Evolutionary conservation across 2,113 vertebrate genomes (phyloP).

Genomic region (Geococcyx californianus): DNA sequence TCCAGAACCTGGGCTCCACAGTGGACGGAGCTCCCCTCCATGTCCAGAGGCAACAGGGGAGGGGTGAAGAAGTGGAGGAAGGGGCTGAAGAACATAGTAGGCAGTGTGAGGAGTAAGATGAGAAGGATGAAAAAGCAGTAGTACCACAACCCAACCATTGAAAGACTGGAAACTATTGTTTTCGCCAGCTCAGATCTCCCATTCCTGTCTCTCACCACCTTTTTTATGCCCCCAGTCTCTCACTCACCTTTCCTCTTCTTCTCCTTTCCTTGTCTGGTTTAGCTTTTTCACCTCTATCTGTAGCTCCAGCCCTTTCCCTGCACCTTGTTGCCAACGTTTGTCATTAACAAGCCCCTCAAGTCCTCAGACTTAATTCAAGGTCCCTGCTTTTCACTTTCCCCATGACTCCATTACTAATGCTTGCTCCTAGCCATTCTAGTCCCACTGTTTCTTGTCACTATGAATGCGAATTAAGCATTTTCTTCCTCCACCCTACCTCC

Average conservation of each 20-base stretch:
- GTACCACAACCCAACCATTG: fast-evolving
- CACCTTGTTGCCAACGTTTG: not conserved
- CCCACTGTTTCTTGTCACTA: not conserved
- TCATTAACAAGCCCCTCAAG: not conserved
- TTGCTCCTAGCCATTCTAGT: not conserved
- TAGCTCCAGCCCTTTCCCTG: not conserved
- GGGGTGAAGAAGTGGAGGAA: not conserved
- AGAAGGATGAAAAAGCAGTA: not conserved
- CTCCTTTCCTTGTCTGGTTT: not conserved
- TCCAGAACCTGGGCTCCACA: not conserved
- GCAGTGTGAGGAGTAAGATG: not conserved
- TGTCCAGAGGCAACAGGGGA: not conserved
- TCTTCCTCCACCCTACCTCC: not conserved
- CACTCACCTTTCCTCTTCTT: not conserved
- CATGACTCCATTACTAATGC: not conserved
- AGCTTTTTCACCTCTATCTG: not conserved
- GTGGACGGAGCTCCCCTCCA: not conserved
- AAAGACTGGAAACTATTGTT: not conserved
- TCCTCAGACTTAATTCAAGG: not conserved
- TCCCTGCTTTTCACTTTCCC: not conserved
- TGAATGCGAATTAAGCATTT: not conserved
- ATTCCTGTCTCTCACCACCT: not conserved
- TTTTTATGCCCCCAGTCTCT: not conserved
- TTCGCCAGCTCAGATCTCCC: not conserved
- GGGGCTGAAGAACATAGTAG: not conserved